Base-by-base conservation (phyloP, 2,888 invertebrate genomes). In the Halictus ligatus region DNA sequence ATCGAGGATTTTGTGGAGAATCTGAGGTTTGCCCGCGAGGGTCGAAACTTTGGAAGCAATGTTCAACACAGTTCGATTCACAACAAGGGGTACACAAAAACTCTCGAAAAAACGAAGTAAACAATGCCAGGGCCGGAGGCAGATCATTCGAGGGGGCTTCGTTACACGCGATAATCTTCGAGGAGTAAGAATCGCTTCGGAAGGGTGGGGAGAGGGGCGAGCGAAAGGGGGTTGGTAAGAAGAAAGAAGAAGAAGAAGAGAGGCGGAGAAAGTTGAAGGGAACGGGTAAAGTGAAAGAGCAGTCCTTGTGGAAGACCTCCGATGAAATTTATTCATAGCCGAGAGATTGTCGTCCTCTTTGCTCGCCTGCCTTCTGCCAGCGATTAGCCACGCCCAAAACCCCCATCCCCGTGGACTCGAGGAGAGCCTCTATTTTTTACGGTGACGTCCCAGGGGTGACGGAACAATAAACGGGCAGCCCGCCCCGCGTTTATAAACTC, bases 241-340 rank as follows among this genome's bases (percentile, higher is more conserved):
- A 35, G 35, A 35, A 35, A 35, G 35, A 35, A 35, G 35, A 69
- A 5, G 21, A 12, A 1, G 69, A 21, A 40, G 40, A 12, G 40
- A 15, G 21, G 21, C 25, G 40, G n/a, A 48, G 58, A 50, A 15
- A 73, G 29, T n/a, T 21, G 8, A 75, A 46, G 76, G 73, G 58
- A 71, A 82, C 50, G 69, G 78, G 85, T 40, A 87, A 87, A 84
- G 81, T 85, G 87, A 84, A 87, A 84, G 81, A 82, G 79, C 75
- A 64, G 58, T 73, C 84, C 69, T 82, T 50, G 83, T 76, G 60
- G 75, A 80, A 73, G 77, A 60, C 54, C 67, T 80, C 46, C 81
- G 69, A 77, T 81, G 81, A 84, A 92, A 91, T 91, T 92, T 91
- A 91, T 91, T 91, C 88, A 89, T 88, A 85, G 85, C 80, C 77